Base-by-base conservation (phyloP, 2,113 vertebrate species). In the Scartelaos histophorus region DNA sequence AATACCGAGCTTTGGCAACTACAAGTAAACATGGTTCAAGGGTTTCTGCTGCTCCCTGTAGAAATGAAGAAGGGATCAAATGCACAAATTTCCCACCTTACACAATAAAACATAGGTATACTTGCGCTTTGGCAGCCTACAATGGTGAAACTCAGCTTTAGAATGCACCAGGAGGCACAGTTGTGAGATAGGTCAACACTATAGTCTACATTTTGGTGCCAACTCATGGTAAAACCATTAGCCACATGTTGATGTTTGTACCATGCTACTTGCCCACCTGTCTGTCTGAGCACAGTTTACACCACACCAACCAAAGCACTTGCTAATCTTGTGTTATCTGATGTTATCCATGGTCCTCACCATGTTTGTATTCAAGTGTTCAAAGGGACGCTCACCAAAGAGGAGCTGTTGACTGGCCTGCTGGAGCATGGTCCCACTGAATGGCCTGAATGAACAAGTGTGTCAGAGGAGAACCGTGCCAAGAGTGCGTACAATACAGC, bases 401-500 rank as follows among this genome's bases (percentile, higher is more conserved):
- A 80, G 71, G 66, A 71, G 51, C 43, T 62, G 3, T 64, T 73
- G 79, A 69, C 72, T 66, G 69, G 67, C 65, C 25, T 43, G 64
- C 13, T 67, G 22, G 24, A 65, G 67, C 56, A 47, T 76, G 80
- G 73, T 65, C 60, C 74, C n/a, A 56, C 61, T 66, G 82, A 76
- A 83, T 60, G 13, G 25, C 75, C 81, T 78, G 75, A 82, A 83
- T 87, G 53, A 74, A 66, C 72, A 75, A 87, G 85, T 83, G 79
- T 81, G 84, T 88, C 71, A 76, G 74, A 77, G 70, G 79, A 70
- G 76, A 25, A 11, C 62, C 46, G 81, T 87, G 80, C 80, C 82
- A 82, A 73, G 75, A 65, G 75, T 79, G 83, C 81, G 85, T 80
- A 84, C 85, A 88, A 90, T 78, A 70, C 84, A 82, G 75, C 70